Percentiles rank a stretch among this genome's conserved stretches.
Conservation (phyloP, 2,797 vertebrate species). For the Morelia viridis region DNA sequence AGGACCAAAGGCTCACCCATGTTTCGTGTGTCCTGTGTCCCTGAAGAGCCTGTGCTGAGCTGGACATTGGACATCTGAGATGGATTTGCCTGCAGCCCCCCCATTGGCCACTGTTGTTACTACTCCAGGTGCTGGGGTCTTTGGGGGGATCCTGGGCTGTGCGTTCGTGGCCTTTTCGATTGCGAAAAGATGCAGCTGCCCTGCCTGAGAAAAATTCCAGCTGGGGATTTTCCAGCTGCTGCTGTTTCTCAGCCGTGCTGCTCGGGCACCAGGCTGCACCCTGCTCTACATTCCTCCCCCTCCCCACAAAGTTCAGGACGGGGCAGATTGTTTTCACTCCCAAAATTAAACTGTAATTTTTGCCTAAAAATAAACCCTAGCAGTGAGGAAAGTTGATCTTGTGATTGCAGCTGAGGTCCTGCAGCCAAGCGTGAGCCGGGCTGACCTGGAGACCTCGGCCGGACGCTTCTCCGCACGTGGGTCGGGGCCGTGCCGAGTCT, state of each 20-base stretch:
- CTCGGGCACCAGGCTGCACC: not conserved
- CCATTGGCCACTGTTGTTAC: not conserved
- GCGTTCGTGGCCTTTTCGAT: not conserved
- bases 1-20: not conserved
- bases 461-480: not conserved
- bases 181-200: not conserved
- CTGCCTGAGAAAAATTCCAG: not conserved
- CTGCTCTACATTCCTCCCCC: not conserved
- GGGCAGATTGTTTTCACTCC: not conserved
- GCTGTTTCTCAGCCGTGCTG: not conserved
- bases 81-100: not conserved
- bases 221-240: not conserved
- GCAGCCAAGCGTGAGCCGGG: not conserved
- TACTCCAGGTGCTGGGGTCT: not conserved
- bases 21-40: not conserved
- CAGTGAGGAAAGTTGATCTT: not conserved
- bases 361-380: slow-evolving; percentile 21
- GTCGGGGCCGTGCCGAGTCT: not conserved
- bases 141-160: not conserved
- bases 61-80: not conserved
- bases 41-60: not conserved
- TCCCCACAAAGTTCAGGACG: not conserved
- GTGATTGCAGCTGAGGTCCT: not conserved
- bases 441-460: not conserved
- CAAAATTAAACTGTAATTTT: slow-evolving; percentile 1